Evolutionary conservation across 2,113 vertebrate species (phyloP), one percentile per base, ranked within the genome.

Genomic region (Gymnogyps californianus): DNA sequence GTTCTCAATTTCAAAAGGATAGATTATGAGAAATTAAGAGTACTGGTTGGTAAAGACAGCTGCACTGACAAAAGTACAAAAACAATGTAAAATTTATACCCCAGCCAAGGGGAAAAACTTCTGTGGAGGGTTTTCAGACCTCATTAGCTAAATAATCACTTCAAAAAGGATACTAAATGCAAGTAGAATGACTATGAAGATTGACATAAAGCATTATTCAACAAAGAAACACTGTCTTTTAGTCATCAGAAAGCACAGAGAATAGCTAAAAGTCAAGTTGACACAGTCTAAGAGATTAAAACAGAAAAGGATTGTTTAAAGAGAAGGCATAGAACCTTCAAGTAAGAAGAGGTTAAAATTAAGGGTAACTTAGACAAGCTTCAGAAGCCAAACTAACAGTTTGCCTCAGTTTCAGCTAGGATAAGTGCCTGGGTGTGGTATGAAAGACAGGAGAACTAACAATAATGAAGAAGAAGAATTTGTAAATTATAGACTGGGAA

Each of bases 11-110:
- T 96, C 65, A 93, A 84, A 96, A 91, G 91, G 61, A 94, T 34
- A 91, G 89, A 97, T 94, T 92, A 96, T 78, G 65, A 96, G 89
- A 95, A 96, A 96, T 96, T 93, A 96, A 87, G 89, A 87, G n/a
- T 67, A 92, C 16, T 89, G 32, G 42, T 70, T 95, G 52, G 47
- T 89, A 78, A 74, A 93, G 96, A 77, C 86, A 96, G 55, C 80
- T 91, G 69, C 42, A 75, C 38, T 87, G 87, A 96, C 67, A 87
- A 78, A 95, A 91, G 51, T 87, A 3, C 20, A 79, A 95, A 92
- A 89, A n/a, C 7, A 87, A 66, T 84, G 59, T 67, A 78, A 92
- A 96, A 94, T 95, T 78, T 94, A 75, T 95, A 71, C 42, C 19
- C 83, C 80, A 75, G 72, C 78, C 59, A 92, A 67, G n/a, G 52